A percentile compares a stretch with the other conserved stretches of the same genome.
These are phyloP conservation scores for Mobula birostris DNA, from an alignment of 2,113 vertebrate genomes.

Conservation along the genomic window DNA sequence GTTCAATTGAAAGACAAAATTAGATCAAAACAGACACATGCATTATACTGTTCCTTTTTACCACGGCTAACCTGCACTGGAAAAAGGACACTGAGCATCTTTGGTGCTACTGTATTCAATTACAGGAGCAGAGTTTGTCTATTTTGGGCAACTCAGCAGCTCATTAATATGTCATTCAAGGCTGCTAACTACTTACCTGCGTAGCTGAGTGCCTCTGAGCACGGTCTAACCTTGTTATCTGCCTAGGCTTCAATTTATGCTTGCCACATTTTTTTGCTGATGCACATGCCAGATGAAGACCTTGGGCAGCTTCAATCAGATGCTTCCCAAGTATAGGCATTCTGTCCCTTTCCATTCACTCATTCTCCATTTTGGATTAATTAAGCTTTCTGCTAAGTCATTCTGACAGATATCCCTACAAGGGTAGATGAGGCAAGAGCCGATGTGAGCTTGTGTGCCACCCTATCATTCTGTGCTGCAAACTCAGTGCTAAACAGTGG, in stretches of 20 bases:
- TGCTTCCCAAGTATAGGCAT: no score
- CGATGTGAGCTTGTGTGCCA: no score
- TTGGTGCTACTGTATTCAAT: neutral
- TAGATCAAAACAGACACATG: neutral
- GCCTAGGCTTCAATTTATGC: neutral
- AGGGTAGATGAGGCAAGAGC: no score
- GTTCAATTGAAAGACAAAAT: constrained; percentile 2
- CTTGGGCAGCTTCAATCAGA: no score
- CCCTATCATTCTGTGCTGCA: no score
- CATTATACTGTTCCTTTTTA: neutral
- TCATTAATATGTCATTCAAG: neutral
- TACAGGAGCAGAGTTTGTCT: neutral
- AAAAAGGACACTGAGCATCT: neutral
- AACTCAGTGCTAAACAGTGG: no score
- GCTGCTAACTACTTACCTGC: neutral
- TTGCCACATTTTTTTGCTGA: neutral
- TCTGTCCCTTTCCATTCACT: no score
- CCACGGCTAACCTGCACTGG: neutral
- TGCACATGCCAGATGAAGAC: no score
- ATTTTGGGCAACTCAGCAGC: neutral
- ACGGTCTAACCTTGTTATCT: neutral
- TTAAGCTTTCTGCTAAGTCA: no score
- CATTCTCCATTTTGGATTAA: no score
- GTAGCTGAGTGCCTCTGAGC: neutral
- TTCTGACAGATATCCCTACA: no score